Evolutionary conservation across 2,113 vertebrate species (phyloP), one percentile per base, ranked within the genome.

Genomic region (Turnix velox): DNA sequence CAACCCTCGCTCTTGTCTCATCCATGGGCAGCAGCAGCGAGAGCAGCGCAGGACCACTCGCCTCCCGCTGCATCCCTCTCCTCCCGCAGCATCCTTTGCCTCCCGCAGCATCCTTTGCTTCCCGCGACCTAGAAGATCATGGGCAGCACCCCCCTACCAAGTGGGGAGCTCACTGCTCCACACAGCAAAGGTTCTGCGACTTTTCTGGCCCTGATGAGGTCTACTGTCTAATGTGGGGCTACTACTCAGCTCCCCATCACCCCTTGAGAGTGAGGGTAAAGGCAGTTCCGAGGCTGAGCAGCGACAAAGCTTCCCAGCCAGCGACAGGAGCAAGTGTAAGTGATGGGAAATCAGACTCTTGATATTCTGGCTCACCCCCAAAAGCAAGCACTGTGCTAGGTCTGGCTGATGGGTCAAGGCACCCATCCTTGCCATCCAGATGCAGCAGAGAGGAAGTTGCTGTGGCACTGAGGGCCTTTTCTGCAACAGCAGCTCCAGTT

Each of bases 1-100:
- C 96, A 96, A 96, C 96, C 83, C 80, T 52, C 5, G 61, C 7
- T 49, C 92, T 88, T 94, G 94, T 94, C 95, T 82, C 88, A 90
- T 89, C 39, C 87, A 89, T 83, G 92, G 69, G 74, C 63, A 73
- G 16, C 62, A 40, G 81, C 78, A 3, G 59, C 7, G 4, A 72
- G 51, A 63, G 90, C 69, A 11, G 20, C 17, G 42, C 90, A 19
- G 90, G 72, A 74, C 72, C 14, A 3, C 18, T 15, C 16, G 7
- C 49, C 45, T 46, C 61, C 48, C 15, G 14, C 88, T 42, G 62
- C 78, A 57, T 23, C 57, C 25, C 31, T 37, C 75, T 30, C n/a
- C n/a, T n/a, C n/a, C n/a, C n/a, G n/a, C n/a, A n/a, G n/a, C n/a
- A n/a, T n/a, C n/a, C n/a, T n/a, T n/a, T n/a, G n/a, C n/a, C n/a